Evolutionary conservation across 2,797 vertebrate genomes (phyloP), one percentile per base, ranked within the genome.

Genomic region (Pangasius sanitwongsei): DNA sequence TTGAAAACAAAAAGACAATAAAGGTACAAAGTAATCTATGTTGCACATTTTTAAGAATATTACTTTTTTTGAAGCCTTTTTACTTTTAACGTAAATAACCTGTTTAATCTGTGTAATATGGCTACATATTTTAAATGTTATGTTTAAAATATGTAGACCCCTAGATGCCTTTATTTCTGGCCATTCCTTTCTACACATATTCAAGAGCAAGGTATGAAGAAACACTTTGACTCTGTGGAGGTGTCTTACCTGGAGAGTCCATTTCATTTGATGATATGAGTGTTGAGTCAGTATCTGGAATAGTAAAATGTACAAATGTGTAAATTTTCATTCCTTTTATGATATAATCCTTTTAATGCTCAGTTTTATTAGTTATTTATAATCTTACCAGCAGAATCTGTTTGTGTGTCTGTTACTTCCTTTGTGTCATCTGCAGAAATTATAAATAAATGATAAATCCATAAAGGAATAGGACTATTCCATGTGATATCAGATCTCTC

Each of bases 211-310:
- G 28, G 75, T 53, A 15, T 53, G 48, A n/a, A 50, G 12, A 34
- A 57, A 31, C 11, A 18, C 59, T 20, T 61, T 61, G 23, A 20
- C 61, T 67, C 61, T 85, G 11, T 82, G 11, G 1, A 61, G 57
- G 6, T 16, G 25, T n/a, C 70, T 87, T 87, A 92, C 90, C 91
- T 87, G 85, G 12, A 5, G 89, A 87, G 28, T 88, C 44, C 15
- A 53, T 83, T 87, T 90, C 89, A 53, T 72, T 81, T 28, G 87
- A 92, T 44, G 83, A 67, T 41, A n/a, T 50, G 11, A 67, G 70
- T n/a, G 48, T 28, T n/a, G 50, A 78, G 31, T 90, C 86, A 23
- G 20, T 84, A 23, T 90, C 88, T 92, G 75, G 63, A 89, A 88
- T 20, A 65, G 11, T 28, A 74, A 55, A 48, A 3, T 5, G 2